Conservation (phyloP, 1,140 invertebrate genomes). For the Cotesia glomerata region DNA sequence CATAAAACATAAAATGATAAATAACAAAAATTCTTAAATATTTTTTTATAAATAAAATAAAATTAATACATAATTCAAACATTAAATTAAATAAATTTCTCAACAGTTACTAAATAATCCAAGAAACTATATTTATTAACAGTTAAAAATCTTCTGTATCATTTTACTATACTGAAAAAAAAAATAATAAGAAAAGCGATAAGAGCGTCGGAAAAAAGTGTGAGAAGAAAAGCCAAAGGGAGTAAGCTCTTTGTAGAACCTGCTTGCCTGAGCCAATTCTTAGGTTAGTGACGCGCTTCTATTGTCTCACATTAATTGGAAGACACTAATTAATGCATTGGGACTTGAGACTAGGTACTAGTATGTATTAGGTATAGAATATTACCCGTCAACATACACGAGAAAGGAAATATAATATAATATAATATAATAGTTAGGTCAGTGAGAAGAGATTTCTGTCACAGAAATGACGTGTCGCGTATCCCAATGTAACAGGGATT, state of each 20-base stretch:
- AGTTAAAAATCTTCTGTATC: too few species aligned
- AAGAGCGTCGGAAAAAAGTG: background rate
- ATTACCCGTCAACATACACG: conserved; percentile 17
- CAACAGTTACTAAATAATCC: too few species aligned
- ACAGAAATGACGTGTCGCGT: conserved; percentile 52
- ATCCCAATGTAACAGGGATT: conserved; percentile 43
- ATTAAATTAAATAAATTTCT: too few species aligned
- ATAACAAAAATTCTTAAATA: background rate
- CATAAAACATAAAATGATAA: too few species aligned
- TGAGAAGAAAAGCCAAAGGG: conserved; percentile 35
- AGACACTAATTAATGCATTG: conserved; percentile 49
- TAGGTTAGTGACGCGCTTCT: conserved; percentile 53
- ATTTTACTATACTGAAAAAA: background rate
- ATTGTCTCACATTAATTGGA: conserved; percentile 58
- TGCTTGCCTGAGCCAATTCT: conserved; percentile 48
- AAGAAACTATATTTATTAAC: too few species aligned
- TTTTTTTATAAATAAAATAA: background rate
- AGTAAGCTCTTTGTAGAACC: conserved; percentile 45
- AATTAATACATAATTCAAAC: background rate
- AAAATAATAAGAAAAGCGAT: conserved; percentile 1
- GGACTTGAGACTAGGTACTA: background rate
- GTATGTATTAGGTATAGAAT: background rate
- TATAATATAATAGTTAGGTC: too few species aligned
- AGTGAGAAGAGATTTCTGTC: conserved; percentile 23
- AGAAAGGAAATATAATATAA: conserved; percentile 14